Evolutionary conservation across 2,113 vertebrate species (phyloP).

Genomic region (Capreolus pygargus): DNA sequence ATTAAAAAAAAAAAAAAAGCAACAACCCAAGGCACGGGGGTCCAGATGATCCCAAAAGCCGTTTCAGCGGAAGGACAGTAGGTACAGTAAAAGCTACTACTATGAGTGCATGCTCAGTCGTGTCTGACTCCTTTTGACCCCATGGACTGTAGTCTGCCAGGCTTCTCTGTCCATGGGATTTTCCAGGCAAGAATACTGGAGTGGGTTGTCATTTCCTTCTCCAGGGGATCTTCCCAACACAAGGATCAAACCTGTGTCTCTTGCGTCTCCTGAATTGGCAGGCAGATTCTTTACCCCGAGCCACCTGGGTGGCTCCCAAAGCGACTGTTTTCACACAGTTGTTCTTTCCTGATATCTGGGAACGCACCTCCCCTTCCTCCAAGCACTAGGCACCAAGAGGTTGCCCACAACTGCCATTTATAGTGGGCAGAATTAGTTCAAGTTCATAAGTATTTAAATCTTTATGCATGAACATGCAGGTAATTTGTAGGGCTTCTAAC

Average conservation of each 20-base stretch:
- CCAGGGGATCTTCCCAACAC: background rate
- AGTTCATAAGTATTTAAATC: background rate
- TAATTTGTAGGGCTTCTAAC: background rate
- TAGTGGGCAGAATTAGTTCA: background rate
- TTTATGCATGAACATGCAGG: background rate
- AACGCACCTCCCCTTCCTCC: background rate
- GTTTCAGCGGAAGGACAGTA: background rate
- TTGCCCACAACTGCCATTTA: background rate
- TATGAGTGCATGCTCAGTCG: rapidly evolving
- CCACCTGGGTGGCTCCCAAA: background rate
- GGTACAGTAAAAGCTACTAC: background rate
- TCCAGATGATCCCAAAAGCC: background rate
- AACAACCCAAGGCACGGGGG: background rate
- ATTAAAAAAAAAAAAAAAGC: background rate
- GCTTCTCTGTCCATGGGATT: background rate
- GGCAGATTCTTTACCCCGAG: background rate
- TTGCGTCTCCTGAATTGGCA: background rate
- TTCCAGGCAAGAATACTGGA: background rate
- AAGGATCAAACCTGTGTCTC: background rate
- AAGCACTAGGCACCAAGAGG: background rate
- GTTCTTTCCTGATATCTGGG: background rate
- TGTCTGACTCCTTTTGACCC: background rate
- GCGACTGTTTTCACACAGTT: background rate
- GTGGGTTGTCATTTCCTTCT: background rate
- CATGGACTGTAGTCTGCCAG: background rate